phyloP scores from a whole-genome alignment of 2,797 vertebrate genomes.

The Sphenopsis melanotis region DNA sequence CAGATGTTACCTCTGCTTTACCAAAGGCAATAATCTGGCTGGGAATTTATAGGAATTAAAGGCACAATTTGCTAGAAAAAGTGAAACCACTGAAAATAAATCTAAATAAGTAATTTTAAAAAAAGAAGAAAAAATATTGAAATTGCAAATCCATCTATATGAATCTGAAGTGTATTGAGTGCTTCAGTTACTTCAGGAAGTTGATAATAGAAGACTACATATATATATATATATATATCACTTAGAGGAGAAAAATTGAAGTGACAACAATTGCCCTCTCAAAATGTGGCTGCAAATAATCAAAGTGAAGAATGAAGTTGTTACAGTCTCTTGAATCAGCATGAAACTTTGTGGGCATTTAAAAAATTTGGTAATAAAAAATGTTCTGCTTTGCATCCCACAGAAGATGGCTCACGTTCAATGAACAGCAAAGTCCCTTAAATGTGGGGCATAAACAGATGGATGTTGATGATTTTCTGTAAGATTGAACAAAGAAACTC shows the following conservation, averaged over 20 bases:
- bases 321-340: not conserved
- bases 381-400: not conserved
- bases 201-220: not conserved
- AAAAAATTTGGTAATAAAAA: not conserved
- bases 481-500: not conserved
- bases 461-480: not conserved
- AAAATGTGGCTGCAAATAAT: not conserved
- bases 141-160: not conserved
- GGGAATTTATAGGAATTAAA: not conserved
- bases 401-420: not conserved
- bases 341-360: not conserved
- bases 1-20: not conserved
- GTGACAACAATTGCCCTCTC: not conserved
- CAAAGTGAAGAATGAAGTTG: not conserved
- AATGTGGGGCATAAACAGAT: not conserved
- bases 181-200: not conserved
- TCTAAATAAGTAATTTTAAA: not conserved
- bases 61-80: not conserved
- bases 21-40: not conserved
- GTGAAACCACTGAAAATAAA: not conserved
- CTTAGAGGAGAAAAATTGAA: not conserved
- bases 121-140: not conserved
- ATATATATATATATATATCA: not conserved
- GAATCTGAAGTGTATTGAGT: not conserved
- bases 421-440: not conserved